Base-by-base conservation (phyloP, 2,888 invertebrate species). In the Drosophila multiciliata region DNA sequence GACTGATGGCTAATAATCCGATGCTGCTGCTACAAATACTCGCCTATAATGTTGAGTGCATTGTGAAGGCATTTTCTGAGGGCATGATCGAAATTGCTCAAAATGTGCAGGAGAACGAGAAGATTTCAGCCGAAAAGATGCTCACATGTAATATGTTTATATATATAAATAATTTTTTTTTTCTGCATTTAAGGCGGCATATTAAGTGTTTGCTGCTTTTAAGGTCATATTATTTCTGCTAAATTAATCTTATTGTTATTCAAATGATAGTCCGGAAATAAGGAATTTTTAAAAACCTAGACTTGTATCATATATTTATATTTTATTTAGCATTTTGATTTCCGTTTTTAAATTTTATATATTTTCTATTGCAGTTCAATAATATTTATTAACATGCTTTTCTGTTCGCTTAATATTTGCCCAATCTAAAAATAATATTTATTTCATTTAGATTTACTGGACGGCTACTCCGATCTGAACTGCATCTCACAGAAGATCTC, bases 11-110 rank as follows among this genome's bases (percentile, higher is more conserved):
- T 59, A 92, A 93, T 73, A 95, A 96, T 92, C 94, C 95, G 40
- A 95, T 95, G 90, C 95, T 95, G 83, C 92, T 96, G 74, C 95
- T 95, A 87, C 94, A 95, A 92, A 94, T 95, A 85, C 93, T 96
- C 80, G 95, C 95, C 87, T 94, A 94, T 79, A 95, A 95, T 91
- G 94, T 95, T 20, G 94, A 95, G 86, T 95, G 95, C 90, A 94
- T 95, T 92, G 95, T 96, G 48, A 94, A 95, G 78, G 94, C 95
- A 75, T 96, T 95, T 79, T 91, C 92, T 53, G 92, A 92, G 79
- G 93, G 93, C 50, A 89, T 93, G 79, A 87, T 91, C 36, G 92
- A 93, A 91, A 94, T 92, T 73, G 91, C 91, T 58, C 85, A 89
- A 67, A 89, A 86, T 60, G 89, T 90, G 69, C 90, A 89, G 32